Conservation (phyloP, 2,888 invertebrate genomes). For the Tholera decimalis region DNA sequence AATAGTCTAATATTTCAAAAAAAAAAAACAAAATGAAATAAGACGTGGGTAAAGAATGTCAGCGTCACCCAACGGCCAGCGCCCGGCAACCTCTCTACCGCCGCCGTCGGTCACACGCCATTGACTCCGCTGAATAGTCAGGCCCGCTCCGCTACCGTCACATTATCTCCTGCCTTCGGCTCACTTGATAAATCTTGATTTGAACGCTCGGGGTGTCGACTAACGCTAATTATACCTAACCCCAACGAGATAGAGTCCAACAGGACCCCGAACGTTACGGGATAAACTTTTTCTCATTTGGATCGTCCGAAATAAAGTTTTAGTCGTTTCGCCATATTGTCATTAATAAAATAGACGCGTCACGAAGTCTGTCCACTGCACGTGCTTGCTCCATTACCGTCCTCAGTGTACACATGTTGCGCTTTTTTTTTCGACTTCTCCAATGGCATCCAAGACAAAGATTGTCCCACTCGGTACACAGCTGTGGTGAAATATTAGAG, state of each 20-base stretch:
- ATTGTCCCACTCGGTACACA: conserved; percentile 81
- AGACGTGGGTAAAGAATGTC: conserved; percentile 86
- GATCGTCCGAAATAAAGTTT: conserved; percentile 46
- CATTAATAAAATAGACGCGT: conserved; percentile 74
- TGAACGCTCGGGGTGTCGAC: conserved; percentile 75
- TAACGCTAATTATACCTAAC: conserved; percentile 73
- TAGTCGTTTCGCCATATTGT: conserved; percentile 64
- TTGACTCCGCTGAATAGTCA: conserved; percentile 88
- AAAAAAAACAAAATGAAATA: conserved; percentile 75
- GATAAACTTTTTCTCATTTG: conserved; percentile 46
- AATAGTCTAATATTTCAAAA: conserved; percentile 71
- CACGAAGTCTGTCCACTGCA: conserved; percentile 76
- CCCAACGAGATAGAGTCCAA: conserved; percentile 55
- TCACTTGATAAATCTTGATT: conserved; percentile 80
- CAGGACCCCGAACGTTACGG: conserved; percentile 52
- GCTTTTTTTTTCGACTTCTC: conserved; percentile 76
- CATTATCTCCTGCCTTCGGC: conserved; percentile 80
- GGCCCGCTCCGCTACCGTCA: conserved; percentile 78
- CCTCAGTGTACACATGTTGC: conserved; percentile 81
- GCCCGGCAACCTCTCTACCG: conserved; percentile 83
- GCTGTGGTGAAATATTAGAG: conserved; percentile 83
- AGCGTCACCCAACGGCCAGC: conserved; percentile 82
- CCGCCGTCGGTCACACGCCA: conserved; percentile 89
- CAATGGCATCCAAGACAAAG: conserved; percentile 82
- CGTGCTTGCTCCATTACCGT: conserved; percentile 77